Evolutionary conservation across 2,888 invertebrate species (phyloP), one percentile per base, ranked within the genome.

Genomic region (Perdita meconis): DNA sequence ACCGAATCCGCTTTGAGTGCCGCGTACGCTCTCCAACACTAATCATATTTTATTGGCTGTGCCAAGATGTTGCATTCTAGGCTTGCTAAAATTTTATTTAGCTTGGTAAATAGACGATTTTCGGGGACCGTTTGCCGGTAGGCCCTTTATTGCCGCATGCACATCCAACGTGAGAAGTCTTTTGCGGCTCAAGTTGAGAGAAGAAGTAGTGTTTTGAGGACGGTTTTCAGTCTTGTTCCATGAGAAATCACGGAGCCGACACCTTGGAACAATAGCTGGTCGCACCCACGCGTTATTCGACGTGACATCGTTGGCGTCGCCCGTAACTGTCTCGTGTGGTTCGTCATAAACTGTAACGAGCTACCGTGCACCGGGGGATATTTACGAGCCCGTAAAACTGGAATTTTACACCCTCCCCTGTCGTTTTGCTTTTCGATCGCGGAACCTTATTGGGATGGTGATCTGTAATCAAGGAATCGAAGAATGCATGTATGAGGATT

Each of bases 281-380:
- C 56, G 65, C 83, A 55, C 83, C 83, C 75, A 83, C 83, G 80
- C 71, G 57, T 65, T 40, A 55, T 75, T 75, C 80, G 80, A 82
- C 74, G 36, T 40, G 72, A 74, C 80, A 68, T 80, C 78, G 82
- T 74, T 67, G 74, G 67, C 75, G 70, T 76, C 67, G 55, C 47
- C 77, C 80, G 68, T 82, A 83, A 83, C 82, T 75, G 82, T 80
- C 83, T 38, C 36, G 70, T 16, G 42, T 50, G 82, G 61, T 69
- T 78, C 70, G 82, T 83, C 82, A 78, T 83, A 83, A 82, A 82
- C 59, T 73, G 78, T 82, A 82, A 80, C 82, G 82, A 80, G 83
- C 83, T 83, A 82, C 81, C 74, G 81, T 78, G 57, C 67, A 51
- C 72, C n/a, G n/a, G 8, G 19, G 8, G 40, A 47, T 72, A 65